phyloP scores from a whole-genome alignment of 2,888 invertebrate genomes.

The Rhyacophila evoluta region DNA sequence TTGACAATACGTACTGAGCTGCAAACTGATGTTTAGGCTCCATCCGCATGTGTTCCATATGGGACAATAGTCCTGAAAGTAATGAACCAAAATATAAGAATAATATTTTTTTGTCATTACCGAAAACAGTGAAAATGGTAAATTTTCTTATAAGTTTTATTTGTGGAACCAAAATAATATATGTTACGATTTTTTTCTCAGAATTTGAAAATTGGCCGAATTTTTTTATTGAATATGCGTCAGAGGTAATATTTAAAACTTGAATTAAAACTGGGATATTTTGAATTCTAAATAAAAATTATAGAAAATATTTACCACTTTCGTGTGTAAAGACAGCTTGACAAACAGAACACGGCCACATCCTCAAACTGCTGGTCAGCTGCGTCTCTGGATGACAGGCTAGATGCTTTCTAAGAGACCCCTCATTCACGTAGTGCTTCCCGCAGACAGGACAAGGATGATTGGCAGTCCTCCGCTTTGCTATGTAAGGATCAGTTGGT shows the following conservation, averaged over 20 bases:
- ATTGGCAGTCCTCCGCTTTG: slow-evolving; percentile 93
- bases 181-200: too few species aligned
- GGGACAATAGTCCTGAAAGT: slow-evolving; percentile 85
- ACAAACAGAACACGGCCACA: slow-evolving; percentile 97
- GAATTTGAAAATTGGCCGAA: too few species aligned
- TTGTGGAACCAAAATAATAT: neutral
- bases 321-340: slow-evolving; percentile 96
- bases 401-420: slow-evolving; percentile 91
- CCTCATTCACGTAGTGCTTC: slow-evolving; percentile 96
- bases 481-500: slow-evolving; percentile 84
- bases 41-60: slow-evolving; percentile 98
- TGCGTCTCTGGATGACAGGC: slow-evolving; percentile 95
- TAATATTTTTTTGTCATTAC: neutral
- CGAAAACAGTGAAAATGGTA: neutral
- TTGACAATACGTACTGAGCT: slow-evolving; percentile 90
- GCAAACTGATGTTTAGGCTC: slow-evolving; percentile 97
- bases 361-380: slow-evolving; percentile 86
- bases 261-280: neutral
- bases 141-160: neutral
- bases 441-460: slow-evolving; percentile 96
- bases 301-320: slow-evolving; percentile 77
- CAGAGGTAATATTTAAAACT: neutral
- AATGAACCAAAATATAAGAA: neutral
- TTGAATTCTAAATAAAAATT: neutral
- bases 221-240: too few species aligned